Percentiles rank a stretch among this genome's conserved stretches.
Evolutionary conservation across 2,888 invertebrate species (phyloP).

Genomic region (Villa cingulata): DNA sequence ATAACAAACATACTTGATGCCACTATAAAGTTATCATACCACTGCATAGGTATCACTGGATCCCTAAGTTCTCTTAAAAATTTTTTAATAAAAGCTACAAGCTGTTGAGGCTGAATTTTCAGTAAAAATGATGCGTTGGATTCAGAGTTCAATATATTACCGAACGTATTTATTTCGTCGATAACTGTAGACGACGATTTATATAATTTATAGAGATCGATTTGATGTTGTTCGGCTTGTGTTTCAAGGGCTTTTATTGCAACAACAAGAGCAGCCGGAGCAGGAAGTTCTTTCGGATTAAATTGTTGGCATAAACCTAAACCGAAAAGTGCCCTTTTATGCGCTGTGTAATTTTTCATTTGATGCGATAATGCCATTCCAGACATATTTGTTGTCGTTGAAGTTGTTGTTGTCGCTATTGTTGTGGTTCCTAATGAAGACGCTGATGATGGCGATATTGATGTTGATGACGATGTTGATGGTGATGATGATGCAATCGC

Average conservation of each 20-base stretch:
- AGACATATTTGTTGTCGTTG: background rate
- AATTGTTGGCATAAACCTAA: constrained; percentile 49
- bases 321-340: constrained; percentile 41
- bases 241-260: constrained; percentile 49
- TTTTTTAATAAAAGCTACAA: constrained; percentile 47
- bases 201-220: constrained; percentile 55
- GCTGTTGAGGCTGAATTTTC: constrained; percentile 13
- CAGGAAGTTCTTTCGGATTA: constrained; percentile 40
- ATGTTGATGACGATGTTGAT: background rate
- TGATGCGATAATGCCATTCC: background rate
- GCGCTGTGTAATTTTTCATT: constrained; percentile 6
- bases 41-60: constrained; percentile 59
- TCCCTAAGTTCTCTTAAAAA: constrained; percentile 60
- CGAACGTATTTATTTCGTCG: constrained; percentile 43
- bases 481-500: background rate
- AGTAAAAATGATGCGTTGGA: background rate
- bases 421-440: background rate
- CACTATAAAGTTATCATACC: constrained; percentile 56
- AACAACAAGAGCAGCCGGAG: constrained; percentile 46
- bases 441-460: background rate
- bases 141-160: constrained; percentile 24
- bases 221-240: constrained; percentile 37
- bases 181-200: constrained; percentile 35
- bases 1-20: constrained; percentile 30
- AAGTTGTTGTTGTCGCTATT: background rate